Conservation (phyloP, 2,888 invertebrate genomes). For the Tyria jacobaeae region DNA sequence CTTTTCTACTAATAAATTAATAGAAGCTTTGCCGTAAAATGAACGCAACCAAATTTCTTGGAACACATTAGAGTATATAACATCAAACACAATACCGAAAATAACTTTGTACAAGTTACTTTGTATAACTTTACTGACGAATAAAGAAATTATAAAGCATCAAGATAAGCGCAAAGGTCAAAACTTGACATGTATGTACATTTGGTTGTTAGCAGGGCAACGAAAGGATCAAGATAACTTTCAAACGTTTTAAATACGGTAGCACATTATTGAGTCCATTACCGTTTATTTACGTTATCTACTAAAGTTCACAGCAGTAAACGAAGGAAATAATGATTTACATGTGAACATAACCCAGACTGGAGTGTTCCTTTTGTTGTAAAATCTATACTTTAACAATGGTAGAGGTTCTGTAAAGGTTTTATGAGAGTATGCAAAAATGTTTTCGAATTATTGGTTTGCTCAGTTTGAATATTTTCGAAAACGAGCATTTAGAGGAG, state of each 20-base stretch:
- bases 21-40: slow-evolving; percentile 10
- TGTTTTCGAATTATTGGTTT: too few relatives aligned
- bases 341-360: too few relatives aligned
- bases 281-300: too few relatives aligned
- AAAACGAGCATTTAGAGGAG: too few relatives aligned
- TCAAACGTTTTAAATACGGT: background rate
- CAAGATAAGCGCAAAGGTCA: background rate
- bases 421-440: too few relatives aligned
- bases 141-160: background rate
- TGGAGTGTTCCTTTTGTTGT: too few relatives aligned
- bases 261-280: background rate
- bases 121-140: too few relatives aligned
- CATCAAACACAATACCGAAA: slow-evolving; percentile 14
- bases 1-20: slow-evolving; percentile 11
- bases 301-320: too few relatives aligned
- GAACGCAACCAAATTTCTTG: slow-evolving; percentile 7
- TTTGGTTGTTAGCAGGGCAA: background rate
- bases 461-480: too few relatives aligned
- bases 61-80: slow-evolving; percentile 18
- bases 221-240: background rate
- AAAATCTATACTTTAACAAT: too few relatives aligned
- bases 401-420: too few relatives aligned
- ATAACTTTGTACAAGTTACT: background rate
- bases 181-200: background rate
- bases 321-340: too few relatives aligned